Conservation (phyloP, 2,797 vertebrate species). For the Malurus splendens region DNA sequence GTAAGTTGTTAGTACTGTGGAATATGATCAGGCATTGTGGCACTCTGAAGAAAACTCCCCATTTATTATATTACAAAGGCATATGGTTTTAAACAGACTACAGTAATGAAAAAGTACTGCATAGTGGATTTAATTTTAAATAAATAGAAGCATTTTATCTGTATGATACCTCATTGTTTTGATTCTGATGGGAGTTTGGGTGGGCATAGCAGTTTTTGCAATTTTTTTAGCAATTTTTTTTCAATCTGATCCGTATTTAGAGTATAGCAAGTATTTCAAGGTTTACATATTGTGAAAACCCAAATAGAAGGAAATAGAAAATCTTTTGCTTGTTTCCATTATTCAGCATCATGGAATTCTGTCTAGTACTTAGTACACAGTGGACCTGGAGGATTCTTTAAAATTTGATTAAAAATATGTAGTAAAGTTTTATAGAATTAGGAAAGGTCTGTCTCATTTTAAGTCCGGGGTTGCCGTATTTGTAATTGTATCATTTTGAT, state of each 20-base stretch:
- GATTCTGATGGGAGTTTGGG: background rate
- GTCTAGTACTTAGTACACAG: background rate
- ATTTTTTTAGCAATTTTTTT: background rate
- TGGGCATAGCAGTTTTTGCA: background rate
- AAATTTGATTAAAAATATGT: background rate
- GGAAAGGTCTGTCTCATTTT: background rate
- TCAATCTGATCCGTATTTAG: background rate
- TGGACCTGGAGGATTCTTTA: background rate
- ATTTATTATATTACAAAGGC: background rate
- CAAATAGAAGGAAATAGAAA: background rate
- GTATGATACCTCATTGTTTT: background rate
- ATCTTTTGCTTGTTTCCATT: background rate
- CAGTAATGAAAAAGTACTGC: background rate
- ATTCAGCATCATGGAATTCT: background rate
- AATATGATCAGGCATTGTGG: background rate
- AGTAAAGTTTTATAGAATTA: background rate
- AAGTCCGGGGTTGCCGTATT: background rate
- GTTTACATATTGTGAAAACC: background rate
- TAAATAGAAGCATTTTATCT: constrained; percentile 9
- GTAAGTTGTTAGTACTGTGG: background rate
- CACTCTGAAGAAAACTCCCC: background rate
- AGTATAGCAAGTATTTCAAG: background rate
- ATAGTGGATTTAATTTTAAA: background rate
- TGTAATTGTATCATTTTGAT: background rate
- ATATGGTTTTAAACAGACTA: background rate